Evolutionary conservation across 2,888 invertebrate species (phyloP), one percentile per base, ranked within the genome.

Genomic region (Apodemia hepburni): DNA sequence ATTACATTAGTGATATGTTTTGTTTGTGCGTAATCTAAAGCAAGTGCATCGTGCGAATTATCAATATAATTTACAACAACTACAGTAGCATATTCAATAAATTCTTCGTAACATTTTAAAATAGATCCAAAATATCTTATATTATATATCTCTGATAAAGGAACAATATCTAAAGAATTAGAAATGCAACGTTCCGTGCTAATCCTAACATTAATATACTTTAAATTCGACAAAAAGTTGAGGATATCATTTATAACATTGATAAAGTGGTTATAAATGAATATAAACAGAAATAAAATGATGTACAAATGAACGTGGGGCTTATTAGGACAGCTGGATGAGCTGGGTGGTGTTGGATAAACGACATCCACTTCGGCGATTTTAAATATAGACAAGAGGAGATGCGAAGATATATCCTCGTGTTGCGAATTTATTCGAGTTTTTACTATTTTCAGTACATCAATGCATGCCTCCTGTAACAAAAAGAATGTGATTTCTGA

Each of bases 331-430:
- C 77, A 74, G 61, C 80, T 82, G 59, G 87, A 85, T 57, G 93
- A 93, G 78, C 93, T 93, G 4, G 93, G 92, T 42, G 95, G 94
- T 0, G 89, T 77, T 29, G 97, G 96, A 85, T 96, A 95, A 70
- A 96, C 95, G 61, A 97, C 95, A 85, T 97, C 97, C 62, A 97
- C 97, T 92, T 97, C 97, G 62, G 97, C 97, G 92, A 97, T 96
- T 92, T 97, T 97, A 92, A 97, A 96, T 83, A 97, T 97, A 72
- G 97, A 97, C 65, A 97, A 93, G 47, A 97, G 93, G 66, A 97
- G 94, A 83, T 97, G 97, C 60, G 97, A 97, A 77, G 96, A 95
- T 71, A 97, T 95, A 77, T 97, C 96, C 70, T 96, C 95, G 82
- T 97, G 95, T 75, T 96, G 95, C 59, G 95, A 94, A 90, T 97